Conservation (phyloP, 2,888 invertebrate genomes). For the Cantharis lateralis region DNA sequence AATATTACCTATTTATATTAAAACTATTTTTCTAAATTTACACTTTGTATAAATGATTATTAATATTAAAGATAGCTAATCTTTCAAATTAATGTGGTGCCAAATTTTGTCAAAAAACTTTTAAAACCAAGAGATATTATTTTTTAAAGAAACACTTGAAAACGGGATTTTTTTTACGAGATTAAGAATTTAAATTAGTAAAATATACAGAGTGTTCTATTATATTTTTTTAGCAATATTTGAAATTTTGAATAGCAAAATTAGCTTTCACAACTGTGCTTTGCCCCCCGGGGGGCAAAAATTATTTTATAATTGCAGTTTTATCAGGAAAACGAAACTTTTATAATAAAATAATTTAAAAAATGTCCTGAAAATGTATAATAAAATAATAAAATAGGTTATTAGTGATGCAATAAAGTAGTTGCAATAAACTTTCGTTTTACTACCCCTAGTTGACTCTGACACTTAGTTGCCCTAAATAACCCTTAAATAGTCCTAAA, state of each 20-base stretch:
- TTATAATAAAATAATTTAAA: not conserved
- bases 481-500: conserved; percentile 3
- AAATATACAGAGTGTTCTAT: too few species aligned
- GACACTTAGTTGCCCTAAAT: conserved; percentile 15
- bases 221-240: too few species aligned
- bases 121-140: not conserved
- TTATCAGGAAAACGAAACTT: too few species aligned
- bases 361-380: conserved; percentile 1
- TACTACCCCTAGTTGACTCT: conserved; percentile 23
- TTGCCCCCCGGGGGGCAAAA: too few species aligned
- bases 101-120: not conserved
- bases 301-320: too few species aligned
- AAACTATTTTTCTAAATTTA: too few species aligned
- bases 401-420: conserved; percentile 22
- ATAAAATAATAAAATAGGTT: conserved; percentile 24
- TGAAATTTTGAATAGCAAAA: too few species aligned
- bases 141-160: not conserved
- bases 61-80: not conserved
- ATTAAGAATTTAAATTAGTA: too few species aligned
- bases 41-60: too few species aligned
- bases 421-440: conserved; percentile 20
- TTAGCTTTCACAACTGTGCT: too few species aligned
- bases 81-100: not conserved
- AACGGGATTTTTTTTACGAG: not conserved
- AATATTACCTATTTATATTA: too few species aligned